Evolutionary conservation across 2,888 invertebrate genomes (phyloP), one percentile per base, ranked within the genome.

Genomic region (Dasypogon diadema): DNA sequence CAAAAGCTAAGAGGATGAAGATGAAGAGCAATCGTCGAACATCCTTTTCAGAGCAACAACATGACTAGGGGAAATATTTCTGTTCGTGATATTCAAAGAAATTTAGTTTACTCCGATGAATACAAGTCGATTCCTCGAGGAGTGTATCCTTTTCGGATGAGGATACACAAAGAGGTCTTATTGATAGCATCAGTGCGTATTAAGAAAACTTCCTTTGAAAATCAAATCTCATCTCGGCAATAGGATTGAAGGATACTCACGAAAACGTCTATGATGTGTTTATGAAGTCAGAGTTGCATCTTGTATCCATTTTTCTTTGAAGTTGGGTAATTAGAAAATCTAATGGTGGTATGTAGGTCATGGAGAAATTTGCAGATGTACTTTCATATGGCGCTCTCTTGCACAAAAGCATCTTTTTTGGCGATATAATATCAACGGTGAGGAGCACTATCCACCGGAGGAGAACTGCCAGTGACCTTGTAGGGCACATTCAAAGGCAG

Each of bases 81-180:
- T 42, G n/a, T 14, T 68, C 65, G 48, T 68, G 65, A 68, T 16
- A 48, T 24, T 68, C 24, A 48, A 68, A 68, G 65, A 16, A 68
- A 48, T 60, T 60, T 60, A 60, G 60, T 34, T 60, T 37, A 21
- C 34, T 60, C 60, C 21, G 21, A 4, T 60, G 42, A 26, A 37
- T 60, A 37, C 16, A 58, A 12, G 30, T 12, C 8, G 58, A 14
- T 14, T 26, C 58, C 34, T 30, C 26, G 30, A 60, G 60, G 42
- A 42, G 37, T 37, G 60, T 37, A 60, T 60, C 60, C 37, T 60
- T 60, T 60, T 60, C 3, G 60, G 37, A 37, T 21, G 34, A 16
- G n/a, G 60, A 37, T 37, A 21, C 8, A 34, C 2, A 42, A 12
- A 34, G 37, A 60, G 37, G 60, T n/a, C 60, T 60, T 60, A 60